Evolutionary conservation across 2,888 invertebrate genomes (phyloP), one percentile per base, ranked within the genome.

Genomic region (Cheilosia impressa): DNA sequence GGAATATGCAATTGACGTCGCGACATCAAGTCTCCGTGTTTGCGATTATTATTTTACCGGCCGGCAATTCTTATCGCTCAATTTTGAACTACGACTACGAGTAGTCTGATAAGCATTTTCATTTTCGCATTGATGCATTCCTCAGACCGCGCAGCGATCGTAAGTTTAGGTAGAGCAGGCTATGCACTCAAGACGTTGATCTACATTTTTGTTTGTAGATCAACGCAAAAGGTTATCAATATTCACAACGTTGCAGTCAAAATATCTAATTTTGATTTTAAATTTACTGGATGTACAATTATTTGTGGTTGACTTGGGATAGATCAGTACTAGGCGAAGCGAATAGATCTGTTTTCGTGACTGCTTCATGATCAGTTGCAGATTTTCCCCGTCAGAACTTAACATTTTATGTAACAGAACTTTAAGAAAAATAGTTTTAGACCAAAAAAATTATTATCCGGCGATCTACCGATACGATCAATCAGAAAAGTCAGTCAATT

Each of bases 1-100:
- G 47, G 47, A 47, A 47, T 47, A 19, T 19, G 4, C 19, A 53
- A 13, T 5, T 17, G 27, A 15, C 50, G 34, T 24, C 52, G 55
- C 50, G 58, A 53, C 58, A 69, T 65, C 34, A 27, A 27, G 62
- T 68, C 57, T 75, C 57, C 75, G 50, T 13, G 34, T 52, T 31
- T 53, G 17, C 57, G 76, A 82, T 75, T 19, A 19, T 19, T 63
- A 63, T 45, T 77, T 52, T 6, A 53, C 69, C 65, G 58, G 83
- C 73, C 83, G 79, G 79, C 53, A 4, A 41, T 66, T 77, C 24
- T 72, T 75, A 82, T 82, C 75, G 17, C 34, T 45, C 19, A 66
- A 41, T 22, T 63, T 34, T 52, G 10, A 68, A 19, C 47, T 47
- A 17, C 47, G 47, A 38, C 38, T 13, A 38, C 38, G 17, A 47